Percentiles rank a stretch among this genome's conserved stretches.
These are phyloP conservation scores for Daboia siamensis DNA, from an alignment of 2,113 vertebrate genomes.

Conservation along the genomic window DNA sequence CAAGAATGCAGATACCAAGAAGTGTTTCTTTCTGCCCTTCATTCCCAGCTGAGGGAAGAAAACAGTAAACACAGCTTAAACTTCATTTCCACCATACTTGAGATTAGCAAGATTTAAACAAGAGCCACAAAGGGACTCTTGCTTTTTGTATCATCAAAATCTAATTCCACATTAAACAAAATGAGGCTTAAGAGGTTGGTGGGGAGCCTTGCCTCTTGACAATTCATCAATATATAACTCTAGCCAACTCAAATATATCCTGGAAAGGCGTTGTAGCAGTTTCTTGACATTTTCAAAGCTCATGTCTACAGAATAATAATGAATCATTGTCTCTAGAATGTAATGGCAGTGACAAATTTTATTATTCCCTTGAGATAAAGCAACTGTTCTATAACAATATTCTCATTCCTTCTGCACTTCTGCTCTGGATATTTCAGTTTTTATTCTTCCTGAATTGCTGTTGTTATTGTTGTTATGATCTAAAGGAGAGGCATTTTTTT, in stretches of 20 bases:
- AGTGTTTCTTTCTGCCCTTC: neutral
- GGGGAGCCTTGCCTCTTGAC: conserved; percentile 31
- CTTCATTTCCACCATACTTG: neutral
- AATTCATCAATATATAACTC: conserved; percentile 38
- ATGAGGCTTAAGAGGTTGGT: conserved; percentile 20
- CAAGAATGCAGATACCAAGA: neutral
- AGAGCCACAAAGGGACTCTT: neutral
- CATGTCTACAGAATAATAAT: conserved; percentile 53
- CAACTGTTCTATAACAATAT: conserved; percentile 28
- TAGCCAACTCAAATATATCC: conserved; percentile 38
- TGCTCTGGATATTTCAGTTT: neutral
- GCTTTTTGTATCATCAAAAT: neutral
- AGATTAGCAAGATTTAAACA: conserved; percentile 5
- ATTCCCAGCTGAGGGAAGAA: neutral
- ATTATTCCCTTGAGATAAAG: conserved; percentile 1
- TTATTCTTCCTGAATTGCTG: neutral
- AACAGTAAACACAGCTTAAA: neutral
- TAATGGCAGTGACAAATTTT: conserved; percentile 40
- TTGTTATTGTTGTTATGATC: neutral
- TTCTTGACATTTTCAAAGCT: conserved; percentile 66
- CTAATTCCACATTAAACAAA: conserved; percentile 34
- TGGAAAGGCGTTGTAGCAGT: conserved; percentile 50
- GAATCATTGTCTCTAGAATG: conserved; percentile 58
- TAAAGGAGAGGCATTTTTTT: neutral
- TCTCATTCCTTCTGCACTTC: conserved; percentile 31